These are phyloP conservation scores for Meloidogyne exigua DNA, from an alignment of 1,140 invertebrate genomes.

Conservation along the genomic window DNA sequence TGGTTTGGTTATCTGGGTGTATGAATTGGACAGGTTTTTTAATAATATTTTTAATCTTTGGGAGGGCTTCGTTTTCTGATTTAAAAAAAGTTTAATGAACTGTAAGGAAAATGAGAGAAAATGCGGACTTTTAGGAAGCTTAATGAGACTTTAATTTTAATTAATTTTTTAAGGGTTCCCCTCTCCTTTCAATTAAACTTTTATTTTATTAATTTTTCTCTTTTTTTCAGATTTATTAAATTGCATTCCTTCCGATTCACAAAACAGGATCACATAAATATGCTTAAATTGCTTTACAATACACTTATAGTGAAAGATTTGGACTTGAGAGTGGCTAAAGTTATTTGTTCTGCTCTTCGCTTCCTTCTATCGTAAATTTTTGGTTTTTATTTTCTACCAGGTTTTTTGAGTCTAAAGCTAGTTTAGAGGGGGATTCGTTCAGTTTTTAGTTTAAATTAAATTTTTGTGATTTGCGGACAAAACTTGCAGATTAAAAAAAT, in stretches of 20 bases:
- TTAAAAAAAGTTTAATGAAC: too few relatives aligned
- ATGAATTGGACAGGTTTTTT: conserved; percentile 65
- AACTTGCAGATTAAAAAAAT: conserved; percentile 19
- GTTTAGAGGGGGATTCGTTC: too few relatives aligned
- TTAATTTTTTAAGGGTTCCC: too few relatives aligned
- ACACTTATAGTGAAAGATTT: conserved; percentile 75
- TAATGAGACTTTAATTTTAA: too few relatives aligned
- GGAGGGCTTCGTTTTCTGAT: too few relatives aligned
- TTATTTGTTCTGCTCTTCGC: conserved; percentile 68
- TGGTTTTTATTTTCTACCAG: too few relatives aligned
- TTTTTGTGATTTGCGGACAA: background rate
- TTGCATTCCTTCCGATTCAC: conserved; percentile 82
- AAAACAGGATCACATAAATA: conserved; percentile 83
- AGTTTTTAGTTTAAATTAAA: too few relatives aligned
- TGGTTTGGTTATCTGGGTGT: conserved; percentile 66
- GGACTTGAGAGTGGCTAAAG: conserved; percentile 74
- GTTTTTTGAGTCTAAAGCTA: too few relatives aligned
- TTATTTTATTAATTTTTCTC: conserved; percentile 12
- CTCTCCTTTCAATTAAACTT: too few relatives aligned
- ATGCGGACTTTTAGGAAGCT: too few relatives aligned
- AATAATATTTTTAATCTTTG: too few relatives aligned
- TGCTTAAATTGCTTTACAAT: conserved; percentile 81
- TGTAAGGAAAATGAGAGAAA: too few relatives aligned
- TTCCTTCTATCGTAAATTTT: conserved; percentile 65
- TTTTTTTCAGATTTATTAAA: conserved; percentile 71